phyloP scores from a whole-genome alignment of 2,888 invertebrate genomes.

The Metalampra italica region DNA sequence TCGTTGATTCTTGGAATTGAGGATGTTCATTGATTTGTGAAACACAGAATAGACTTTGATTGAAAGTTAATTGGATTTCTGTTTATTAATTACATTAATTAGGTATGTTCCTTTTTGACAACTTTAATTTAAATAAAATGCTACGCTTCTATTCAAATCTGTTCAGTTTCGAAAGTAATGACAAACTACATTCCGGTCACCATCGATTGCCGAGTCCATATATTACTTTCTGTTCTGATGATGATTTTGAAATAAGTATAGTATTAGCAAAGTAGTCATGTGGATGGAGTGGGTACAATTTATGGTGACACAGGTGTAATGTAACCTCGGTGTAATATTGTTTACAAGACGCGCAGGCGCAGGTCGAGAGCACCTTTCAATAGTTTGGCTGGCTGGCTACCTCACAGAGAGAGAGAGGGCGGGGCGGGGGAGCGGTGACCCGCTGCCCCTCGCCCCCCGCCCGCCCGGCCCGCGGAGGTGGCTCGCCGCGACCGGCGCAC shows the following conservation, averaged over 20 bases:
- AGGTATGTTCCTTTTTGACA: too few relatives aligned
- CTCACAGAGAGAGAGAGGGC: conserved; percentile 7
- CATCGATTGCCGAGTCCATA: too few relatives aligned
- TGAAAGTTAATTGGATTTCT: too few relatives aligned
- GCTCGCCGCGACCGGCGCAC: conserved; percentile 54
- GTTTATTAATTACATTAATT: too few relatives aligned
- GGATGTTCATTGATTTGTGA: conserved; percentile 5
- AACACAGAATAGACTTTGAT: conserved; percentile 4
- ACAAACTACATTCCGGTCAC: too few relatives aligned
- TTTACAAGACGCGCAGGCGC: conserved; percentile 46
- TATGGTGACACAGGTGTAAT: conserved; percentile 53
- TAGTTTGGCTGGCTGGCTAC: conserved; percentile 34
- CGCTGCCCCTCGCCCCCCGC: conserved; percentile 22
- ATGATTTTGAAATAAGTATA: too few relatives aligned
- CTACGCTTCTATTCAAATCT: too few relatives aligned
- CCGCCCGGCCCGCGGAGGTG: not conserved
- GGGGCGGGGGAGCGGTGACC: conserved; percentile 50
- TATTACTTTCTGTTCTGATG: too few relatives aligned
- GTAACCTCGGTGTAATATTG: conserved; percentile 52
- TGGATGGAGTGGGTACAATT: too few relatives aligned
- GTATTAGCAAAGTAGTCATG: too few relatives aligned
- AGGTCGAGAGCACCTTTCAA: conserved; percentile 39
- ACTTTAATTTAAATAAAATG: not conserved
- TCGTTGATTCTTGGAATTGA: conserved; percentile 22
- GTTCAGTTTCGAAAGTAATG: too few relatives aligned